Evolutionary conservation across 37 sponge, comb jelly and placozoan genomes (phyloP).

Genomic region (Crambe crambe): DNA sequence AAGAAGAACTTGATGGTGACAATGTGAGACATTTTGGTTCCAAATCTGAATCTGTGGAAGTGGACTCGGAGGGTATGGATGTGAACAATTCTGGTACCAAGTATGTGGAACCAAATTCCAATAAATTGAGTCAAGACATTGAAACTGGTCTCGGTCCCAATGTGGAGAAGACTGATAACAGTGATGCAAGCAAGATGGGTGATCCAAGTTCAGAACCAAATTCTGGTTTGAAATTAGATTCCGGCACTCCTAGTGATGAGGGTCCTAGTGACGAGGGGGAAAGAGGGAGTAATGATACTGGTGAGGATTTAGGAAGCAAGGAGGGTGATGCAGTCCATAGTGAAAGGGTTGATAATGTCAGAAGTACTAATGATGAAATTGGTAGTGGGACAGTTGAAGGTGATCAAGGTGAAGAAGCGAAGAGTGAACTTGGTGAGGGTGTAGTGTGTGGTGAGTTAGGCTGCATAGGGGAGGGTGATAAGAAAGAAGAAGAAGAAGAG

Average conservation of each 20-base stretch:
- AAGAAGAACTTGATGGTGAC: no score
- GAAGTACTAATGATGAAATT: background rate
- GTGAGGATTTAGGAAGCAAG: background rate
- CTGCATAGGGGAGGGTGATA: background rate
- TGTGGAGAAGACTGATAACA: background rate
- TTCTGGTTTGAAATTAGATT: no score
- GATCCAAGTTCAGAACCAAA: background rate
- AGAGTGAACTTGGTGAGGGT: background rate
- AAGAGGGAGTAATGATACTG: background rate
- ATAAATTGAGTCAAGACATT: background rate
- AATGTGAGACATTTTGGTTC: background rate
- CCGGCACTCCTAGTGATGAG: no score
- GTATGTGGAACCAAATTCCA: background rate
- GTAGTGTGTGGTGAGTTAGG: background rate
- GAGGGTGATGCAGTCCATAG: background rate
- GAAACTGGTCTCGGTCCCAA: background rate
- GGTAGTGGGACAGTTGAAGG: background rate
- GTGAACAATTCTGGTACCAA: background rate
- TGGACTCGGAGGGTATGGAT: background rate
- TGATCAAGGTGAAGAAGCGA: background rate
- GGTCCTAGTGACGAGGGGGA: background rate
- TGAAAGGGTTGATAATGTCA: background rate
- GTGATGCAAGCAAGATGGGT: background rate
- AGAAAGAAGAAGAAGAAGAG: conserved; percentile 14
- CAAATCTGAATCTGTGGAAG: background rate